Conservation (phyloP, 2,113 vertebrate species). For the Lepus europaeus region DNA sequence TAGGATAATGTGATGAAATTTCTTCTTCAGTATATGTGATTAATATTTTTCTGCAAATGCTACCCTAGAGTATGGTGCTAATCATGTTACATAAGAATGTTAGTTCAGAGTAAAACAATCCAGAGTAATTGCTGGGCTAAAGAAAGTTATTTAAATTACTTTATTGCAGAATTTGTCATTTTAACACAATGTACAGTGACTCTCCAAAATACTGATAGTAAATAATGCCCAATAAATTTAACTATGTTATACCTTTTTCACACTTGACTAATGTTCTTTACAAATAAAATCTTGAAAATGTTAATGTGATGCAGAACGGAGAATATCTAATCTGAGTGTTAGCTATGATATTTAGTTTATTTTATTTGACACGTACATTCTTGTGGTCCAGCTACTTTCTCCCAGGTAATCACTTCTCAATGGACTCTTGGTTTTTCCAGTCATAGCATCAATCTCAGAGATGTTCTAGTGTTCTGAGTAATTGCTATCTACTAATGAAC, state of each 20-base stretch:
- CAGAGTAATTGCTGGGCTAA: background rate
- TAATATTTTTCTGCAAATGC: background rate
- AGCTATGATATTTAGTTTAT: background rate
- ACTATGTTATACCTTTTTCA: background rate
- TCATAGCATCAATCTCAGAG: conserved; percentile 15
- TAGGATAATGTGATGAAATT: background rate
- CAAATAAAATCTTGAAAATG: background rate
- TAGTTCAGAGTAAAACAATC: background rate
- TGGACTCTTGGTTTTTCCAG: background rate
- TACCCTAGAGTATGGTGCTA: background rate
- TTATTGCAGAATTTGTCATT: background rate
- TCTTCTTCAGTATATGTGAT: background rate
- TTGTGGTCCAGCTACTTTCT: background rate
- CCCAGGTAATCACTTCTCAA: background rate
- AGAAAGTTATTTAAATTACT: background rate
- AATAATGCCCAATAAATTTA: background rate
- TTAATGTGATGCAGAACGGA: background rate
- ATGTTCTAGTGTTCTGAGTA: conserved; percentile 1
- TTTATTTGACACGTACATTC: background rate
- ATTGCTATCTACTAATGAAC: background rate
- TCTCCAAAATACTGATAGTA: background rate
- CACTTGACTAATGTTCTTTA: background rate
- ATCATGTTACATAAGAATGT: background rate
- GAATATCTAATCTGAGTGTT: background rate
- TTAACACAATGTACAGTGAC: background rate